These are phyloP conservation scores for Mesorhabditis belari DNA, from an alignment of 2,888 invertebrate genomes.

Conservation along the genomic window DNA sequence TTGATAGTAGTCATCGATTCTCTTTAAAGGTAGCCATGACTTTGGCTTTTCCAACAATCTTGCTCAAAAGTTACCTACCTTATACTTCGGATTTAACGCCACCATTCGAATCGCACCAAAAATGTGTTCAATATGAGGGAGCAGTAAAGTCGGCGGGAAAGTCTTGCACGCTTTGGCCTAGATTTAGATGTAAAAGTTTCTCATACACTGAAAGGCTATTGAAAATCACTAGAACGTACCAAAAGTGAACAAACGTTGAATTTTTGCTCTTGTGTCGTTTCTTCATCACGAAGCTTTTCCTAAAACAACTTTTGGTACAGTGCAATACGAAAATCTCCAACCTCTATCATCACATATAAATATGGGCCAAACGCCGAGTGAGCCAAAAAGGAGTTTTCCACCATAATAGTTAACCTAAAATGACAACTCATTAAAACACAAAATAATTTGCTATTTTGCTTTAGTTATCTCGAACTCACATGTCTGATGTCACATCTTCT, in stretches of 20 bases:
- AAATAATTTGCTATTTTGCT: too few species aligned
- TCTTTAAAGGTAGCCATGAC: too few species aligned
- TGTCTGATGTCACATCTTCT: conserved; percentile 27
- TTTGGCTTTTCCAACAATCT: too few species aligned
- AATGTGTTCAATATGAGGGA: background rate
- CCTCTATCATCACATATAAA: background rate
- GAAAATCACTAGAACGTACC: too few species aligned
- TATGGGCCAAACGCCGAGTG: background rate
- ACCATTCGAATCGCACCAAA: background rate
- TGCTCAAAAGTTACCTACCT: too few species aligned
- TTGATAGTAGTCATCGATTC: too few species aligned
- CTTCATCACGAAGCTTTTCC: background rate
- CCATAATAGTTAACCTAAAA: background rate
- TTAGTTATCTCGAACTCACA: too few species aligned
- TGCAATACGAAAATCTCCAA: too few species aligned
- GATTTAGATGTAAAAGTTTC: too few species aligned
- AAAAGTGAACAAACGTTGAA: background rate
- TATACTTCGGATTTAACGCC: background rate
- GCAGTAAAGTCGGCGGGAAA: background rate
- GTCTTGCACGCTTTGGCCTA: background rate
- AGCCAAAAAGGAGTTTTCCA: background rate
- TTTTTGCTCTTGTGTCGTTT: background rate
- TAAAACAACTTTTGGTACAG: too few species aligned
- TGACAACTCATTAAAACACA: too few species aligned
- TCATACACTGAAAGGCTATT: background rate